These are phyloP conservation scores for Nothobranchius kuhntae DNA, from an alignment of 2,113 vertebrate species.

Conservation along the genomic window DNA sequence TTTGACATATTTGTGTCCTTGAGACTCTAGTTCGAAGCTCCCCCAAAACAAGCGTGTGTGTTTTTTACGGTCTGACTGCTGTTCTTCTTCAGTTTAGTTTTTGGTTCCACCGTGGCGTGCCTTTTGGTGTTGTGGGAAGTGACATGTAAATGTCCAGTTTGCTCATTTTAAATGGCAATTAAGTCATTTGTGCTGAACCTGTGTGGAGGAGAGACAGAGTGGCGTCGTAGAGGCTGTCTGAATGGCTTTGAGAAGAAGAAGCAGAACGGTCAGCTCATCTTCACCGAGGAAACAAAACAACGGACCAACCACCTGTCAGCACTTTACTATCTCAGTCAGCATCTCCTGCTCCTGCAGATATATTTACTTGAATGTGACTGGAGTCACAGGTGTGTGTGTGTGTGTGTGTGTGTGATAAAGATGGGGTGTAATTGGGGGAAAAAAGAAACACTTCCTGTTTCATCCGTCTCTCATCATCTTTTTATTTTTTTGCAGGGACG, in stretches of 20 bases:
- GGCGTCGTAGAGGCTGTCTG: conserved; percentile 2
- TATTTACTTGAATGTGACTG: conserved; percentile 5
- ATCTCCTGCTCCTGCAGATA: neutral
- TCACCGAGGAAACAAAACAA: conserved; percentile 20
- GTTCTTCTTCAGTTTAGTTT: too few species aligned
- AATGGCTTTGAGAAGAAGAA: conserved; percentile 10
- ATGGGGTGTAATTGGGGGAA: neutral
- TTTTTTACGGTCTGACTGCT: too few species aligned
- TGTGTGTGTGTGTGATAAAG: neutral
- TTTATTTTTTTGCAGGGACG: conserved; percentile 80
- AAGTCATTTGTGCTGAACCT: neutral
- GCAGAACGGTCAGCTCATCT: conserved; percentile 16
- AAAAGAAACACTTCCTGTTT: neutral
- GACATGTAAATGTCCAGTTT: neutral
- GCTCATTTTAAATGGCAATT: neutral
- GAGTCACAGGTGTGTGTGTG: conserved; percentile 20
- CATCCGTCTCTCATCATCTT: neutral
- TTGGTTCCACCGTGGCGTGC: too few species aligned
- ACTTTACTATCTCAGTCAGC: conserved; percentile 11
- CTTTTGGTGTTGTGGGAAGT: too few species aligned
- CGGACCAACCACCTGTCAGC: conserved; percentile 39
- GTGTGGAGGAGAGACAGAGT: neutral
- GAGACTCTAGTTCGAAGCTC: too few species aligned
- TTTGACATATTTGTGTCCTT: too few species aligned
- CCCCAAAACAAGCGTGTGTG: too few species aligned